Evolutionary conservation across 2,888 invertebrate genomes (phyloP).

Genomic region (Lissonota sp.): DNA sequence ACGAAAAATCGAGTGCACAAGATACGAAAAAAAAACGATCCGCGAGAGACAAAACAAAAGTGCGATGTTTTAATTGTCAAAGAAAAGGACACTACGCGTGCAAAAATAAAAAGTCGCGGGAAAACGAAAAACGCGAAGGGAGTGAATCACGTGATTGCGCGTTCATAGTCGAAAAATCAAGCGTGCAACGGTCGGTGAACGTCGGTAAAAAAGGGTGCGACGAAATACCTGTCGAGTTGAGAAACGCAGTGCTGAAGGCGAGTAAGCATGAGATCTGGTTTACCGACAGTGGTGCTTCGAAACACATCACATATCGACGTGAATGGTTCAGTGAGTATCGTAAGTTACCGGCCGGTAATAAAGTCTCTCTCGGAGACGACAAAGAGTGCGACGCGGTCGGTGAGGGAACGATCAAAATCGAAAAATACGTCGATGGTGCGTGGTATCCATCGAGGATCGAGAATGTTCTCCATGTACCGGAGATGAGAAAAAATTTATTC

Average conservation of each 20-base stretch:
- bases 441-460: neutral
- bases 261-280: neutral
- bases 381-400: neutral
- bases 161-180: neutral
- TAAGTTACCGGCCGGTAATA: neutral
- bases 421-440: neutral
- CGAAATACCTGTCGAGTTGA: neutral
- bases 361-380: neutral
- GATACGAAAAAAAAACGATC: constrained; percentile 9
- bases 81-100: constrained; percentile 52
- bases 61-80: constrained; percentile 50
- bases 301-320: neutral
- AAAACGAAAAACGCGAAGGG: neutral
- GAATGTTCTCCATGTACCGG: neutral
- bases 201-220: neutral
- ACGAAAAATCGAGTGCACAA: neutral
- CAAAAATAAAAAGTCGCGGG: constrained; percentile 32
- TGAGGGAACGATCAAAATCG: neutral
- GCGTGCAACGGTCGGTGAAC: neutral
- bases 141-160: constrained; percentile 26
- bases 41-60: constrained; percentile 13
- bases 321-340: neutral
- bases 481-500: constrained; percentile 31
- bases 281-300: constrained; percentile 6
- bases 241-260: neutral